Evolutionary conservation across 2,113 vertebrate genomes (phyloP), one percentile per base, ranked within the genome.

Genomic region (Actenoides hombroni): DNA sequence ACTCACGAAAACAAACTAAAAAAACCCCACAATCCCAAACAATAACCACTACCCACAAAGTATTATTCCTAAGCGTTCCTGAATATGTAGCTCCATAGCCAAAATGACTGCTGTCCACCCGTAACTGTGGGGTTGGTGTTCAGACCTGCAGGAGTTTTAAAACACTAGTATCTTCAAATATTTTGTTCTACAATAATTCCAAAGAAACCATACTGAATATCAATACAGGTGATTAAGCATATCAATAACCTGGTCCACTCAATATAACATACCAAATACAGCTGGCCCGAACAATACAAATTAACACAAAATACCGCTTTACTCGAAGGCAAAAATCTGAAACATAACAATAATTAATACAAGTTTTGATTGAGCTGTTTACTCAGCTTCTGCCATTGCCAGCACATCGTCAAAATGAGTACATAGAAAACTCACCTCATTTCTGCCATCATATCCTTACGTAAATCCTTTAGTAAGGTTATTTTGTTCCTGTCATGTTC

Each of bases 341-440:
- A 88, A 86, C 70, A 2, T 74, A 83, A 75, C 2, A 26, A 6
- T 68, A 60, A 82, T 90, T 39, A 54, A 67, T 25, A 67, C 42
- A 83, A 81, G 28, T 40, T 64, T 63, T 81, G n/a, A 92, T 28
- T 53, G 23, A 87, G 11, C 15, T 65, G 23, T 46, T 81, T 54
- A n/a, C 19, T 76, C 26, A 71, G 15, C 5, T 65, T 63, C 42
- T 84, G 39, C 35, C 31, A 40, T 5, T 29, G 6, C 64, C 23
- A 63, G 14, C 9, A 82, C 29, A 42, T 9, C 37, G 13, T 59
- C 54, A 86, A 61, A 93, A 70, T 24, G 13, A 80, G 28, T 24
- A 49, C 13, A 48, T 3, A n/a, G 44, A 77, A 90, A 90, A 64
- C 3, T 26, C 54, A 98, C 97, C 97, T 97, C 37, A 83, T 80